phyloP scores from a whole-genome alignment of 2,797 vertebrate genomes.

The Cyprinodon diabolis region DNA sequence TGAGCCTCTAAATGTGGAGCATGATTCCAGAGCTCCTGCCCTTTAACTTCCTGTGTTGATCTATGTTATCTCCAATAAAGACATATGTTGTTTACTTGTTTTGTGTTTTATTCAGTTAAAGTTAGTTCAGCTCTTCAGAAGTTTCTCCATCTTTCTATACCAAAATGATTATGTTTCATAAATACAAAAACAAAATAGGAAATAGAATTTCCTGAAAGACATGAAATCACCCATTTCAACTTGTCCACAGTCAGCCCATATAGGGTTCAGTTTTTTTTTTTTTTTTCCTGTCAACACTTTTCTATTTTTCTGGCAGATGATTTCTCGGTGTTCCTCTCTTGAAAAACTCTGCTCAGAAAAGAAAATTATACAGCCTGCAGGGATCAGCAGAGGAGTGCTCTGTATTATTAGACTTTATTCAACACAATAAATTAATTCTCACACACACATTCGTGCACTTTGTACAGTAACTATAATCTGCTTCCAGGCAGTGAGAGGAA shows the following conservation, averaged over 20 bases:
- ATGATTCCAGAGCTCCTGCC: conserved; percentile 2
- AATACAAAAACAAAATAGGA: conserved; percentile 9
- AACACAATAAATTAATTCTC: conserved; percentile 26
- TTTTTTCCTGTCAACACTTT: not conserved
- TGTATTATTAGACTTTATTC: conserved; percentile 41
- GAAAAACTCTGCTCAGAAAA: conserved; percentile 18
- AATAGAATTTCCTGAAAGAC: conserved; percentile 9
- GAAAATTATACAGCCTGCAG: conserved; percentile 44
- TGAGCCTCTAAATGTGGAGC: conserved; percentile 13
- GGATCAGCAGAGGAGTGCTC: conserved; percentile 30
- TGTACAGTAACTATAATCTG: conserved; percentile 17
- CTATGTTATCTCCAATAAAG: conserved; percentile 6
- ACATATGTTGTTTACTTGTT: not conserved
- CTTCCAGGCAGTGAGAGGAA: conserved; percentile 22
- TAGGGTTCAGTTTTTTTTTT: not conserved
- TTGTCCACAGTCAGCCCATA: not conserved
- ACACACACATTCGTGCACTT: conserved; percentile 20
- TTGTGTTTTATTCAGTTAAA: not conserved
- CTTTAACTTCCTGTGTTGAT: conserved; percentile 6
- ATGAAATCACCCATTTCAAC: not conserved
- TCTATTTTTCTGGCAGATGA: conserved; percentile 17
- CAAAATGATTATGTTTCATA: not conserved
- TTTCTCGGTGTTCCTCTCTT: conserved; percentile 16
- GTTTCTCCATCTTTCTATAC: not conserved
- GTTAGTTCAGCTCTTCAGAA: not conserved